Conservation (phyloP, 2,113 vertebrate species). For the Myiozetetes cayanensis region DNA sequence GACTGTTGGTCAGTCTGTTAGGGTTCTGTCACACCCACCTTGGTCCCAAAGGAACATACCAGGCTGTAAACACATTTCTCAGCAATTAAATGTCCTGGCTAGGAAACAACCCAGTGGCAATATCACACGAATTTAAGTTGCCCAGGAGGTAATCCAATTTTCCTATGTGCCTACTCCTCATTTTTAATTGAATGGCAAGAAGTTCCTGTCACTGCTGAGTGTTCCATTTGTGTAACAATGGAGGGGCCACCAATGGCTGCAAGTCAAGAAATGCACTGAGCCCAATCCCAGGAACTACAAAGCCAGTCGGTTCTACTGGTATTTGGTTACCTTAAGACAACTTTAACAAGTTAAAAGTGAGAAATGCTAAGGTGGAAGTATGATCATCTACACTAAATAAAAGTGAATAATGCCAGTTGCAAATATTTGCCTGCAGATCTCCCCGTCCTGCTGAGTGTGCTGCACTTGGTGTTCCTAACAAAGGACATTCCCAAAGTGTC, state of each 20-base stretch:
- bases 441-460: neutral
- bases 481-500: neutral
- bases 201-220: neutral
- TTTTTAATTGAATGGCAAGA: constrained; percentile 29
- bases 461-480: neutral
- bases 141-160: constrained; percentile 18
- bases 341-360: neutral
- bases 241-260: neutral
- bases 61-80: constrained; percentile 9
- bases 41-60: neutral
- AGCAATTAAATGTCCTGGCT: constrained; percentile 6
- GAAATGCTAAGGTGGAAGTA: neutral
- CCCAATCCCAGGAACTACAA: neutral
- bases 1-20: neutral
- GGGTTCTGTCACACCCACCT: neutral
- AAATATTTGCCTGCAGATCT: neutral
- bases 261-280: neutral
- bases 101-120: constrained; percentile 9
- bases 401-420: neutral
- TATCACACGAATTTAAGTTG: neutral
- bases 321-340: neutral
- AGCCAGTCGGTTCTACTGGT: neutral
- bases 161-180: constrained; percentile 11
- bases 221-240: neutral
- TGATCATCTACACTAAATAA: neutral